phyloP scores from a whole-genome alignment of 2,113 vertebrate species.

The Cairina moschata region DNA sequence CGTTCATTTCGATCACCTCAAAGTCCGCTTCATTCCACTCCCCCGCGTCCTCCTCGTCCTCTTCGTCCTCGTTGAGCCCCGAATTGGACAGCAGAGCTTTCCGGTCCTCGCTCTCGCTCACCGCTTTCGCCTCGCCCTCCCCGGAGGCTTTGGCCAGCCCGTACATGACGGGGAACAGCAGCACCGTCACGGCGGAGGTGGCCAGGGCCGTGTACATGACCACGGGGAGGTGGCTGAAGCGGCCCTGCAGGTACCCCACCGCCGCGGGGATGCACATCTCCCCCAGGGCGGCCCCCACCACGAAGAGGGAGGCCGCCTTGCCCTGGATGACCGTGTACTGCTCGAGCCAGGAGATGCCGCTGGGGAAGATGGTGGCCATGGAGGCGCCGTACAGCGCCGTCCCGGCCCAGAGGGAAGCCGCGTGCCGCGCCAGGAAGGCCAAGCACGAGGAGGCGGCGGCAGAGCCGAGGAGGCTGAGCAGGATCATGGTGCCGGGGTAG shows the following conservation, averaged over 20 bases:
- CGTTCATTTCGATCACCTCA: conserved; percentile 90
- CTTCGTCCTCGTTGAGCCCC: conserved; percentile 78
- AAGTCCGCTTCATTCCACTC: conserved; percentile 88
- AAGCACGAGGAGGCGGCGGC: conserved; percentile 79
- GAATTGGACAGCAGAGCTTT: conserved; percentile 80
- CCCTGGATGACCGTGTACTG: conserved; percentile 89
- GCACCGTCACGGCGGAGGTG: conserved; percentile 76
- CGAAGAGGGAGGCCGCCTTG: conserved; percentile 82
- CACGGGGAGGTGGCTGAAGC: conserved; percentile 74
- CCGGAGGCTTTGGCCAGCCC: conserved; percentile 79
- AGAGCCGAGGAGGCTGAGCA: conserved; percentile 83
- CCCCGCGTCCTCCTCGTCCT: conserved; percentile 65
- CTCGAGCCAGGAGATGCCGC: conserved; percentile 92
- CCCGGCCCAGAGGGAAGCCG: conserved; percentile 81
- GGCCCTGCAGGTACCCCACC: conserved; percentile 83
- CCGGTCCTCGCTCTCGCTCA: conserved; percentile 77
- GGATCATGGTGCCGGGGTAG: conserved; percentile 87
- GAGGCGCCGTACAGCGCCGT: conserved; percentile 86
- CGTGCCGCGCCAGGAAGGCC: conserved; percentile 77
- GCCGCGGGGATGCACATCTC: conserved; percentile 90
- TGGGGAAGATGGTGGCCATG: conserved; percentile 92
- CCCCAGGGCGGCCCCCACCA: conserved; percentile 87
- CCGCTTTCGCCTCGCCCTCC: background rate
- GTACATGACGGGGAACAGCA: conserved; percentile 91
- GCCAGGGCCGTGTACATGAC: conserved; percentile 83